Conservation (phyloP, 2,113 vertebrate genomes). For the Hyperopisus bebe region DNA sequence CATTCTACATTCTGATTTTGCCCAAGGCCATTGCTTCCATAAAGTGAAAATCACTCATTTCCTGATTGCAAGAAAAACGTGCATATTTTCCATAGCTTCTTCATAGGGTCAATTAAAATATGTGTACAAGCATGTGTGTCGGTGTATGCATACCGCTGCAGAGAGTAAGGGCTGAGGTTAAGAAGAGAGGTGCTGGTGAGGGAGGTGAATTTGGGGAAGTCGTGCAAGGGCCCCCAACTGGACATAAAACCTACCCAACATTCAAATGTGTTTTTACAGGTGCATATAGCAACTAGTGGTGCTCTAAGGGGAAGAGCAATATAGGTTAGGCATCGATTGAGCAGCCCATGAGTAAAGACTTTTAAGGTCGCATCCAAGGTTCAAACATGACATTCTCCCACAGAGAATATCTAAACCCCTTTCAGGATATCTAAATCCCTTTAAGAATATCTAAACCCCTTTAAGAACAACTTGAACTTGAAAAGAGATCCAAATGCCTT, state of each 20-base stretch:
- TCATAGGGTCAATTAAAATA: slow-evolving; percentile 14
- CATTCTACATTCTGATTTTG: background rate
- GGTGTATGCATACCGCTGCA: background rate
- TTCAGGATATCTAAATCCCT: background rate
- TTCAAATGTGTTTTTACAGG: slow-evolving; percentile 45
- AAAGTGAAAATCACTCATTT: slow-evolving; percentile 18
- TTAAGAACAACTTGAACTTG: background rate
- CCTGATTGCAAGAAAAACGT: slow-evolving; percentile 14
- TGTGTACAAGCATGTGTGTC: background rate
- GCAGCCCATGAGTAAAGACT: background rate
- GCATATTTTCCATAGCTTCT: slow-evolving; percentile 7
- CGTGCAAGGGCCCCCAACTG: slow-evolving; percentile 23
- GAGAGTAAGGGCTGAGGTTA: background rate
- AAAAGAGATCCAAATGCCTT: background rate
- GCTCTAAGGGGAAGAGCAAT: background rate
- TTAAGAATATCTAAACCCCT: background rate
- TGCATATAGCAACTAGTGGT: slow-evolving; percentile 20
- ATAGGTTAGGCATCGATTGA: background rate
- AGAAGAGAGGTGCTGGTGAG: background rate
- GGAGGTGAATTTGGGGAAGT: background rate
- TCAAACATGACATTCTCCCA: background rate
- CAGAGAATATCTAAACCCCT: background rate
- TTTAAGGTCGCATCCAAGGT: background rate
- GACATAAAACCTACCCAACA: slow-evolving; percentile 24
- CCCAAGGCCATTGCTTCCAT: slow-evolving; percentile 9